Conservation (phyloP, 2,797 vertebrate species). For the Natrix natrix region DNA sequence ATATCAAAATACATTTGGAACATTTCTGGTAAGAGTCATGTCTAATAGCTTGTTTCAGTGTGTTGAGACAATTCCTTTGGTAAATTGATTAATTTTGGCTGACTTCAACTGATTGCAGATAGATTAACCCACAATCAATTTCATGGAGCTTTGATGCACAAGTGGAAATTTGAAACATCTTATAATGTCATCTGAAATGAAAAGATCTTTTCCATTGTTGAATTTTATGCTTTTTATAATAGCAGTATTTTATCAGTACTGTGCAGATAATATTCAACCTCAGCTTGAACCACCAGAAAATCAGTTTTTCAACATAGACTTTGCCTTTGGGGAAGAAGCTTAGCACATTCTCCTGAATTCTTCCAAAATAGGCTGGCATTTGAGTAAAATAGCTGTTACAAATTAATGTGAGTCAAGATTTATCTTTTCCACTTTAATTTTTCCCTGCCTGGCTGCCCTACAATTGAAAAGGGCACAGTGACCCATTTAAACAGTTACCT, state of each 20-base stretch:
- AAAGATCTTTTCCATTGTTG: background rate
- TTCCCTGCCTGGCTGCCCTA: background rate
- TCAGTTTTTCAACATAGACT: background rate
- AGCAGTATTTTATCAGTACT: background rate
- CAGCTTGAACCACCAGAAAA: background rate
- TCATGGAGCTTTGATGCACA: background rate
- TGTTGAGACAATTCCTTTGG: background rate
- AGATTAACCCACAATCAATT: background rate
- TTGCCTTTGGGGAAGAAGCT: background rate
- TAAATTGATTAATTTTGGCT: background rate
- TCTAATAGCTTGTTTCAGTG: background rate
- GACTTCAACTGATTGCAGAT: background rate
- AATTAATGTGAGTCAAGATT: background rate
- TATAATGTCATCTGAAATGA: background rate
- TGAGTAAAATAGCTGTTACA: background rate
- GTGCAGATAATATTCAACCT: background rate
- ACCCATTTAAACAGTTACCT: background rate
- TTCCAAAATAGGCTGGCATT: background rate
- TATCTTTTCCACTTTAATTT: background rate
- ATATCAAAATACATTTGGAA: background rate
- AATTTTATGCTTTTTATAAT: background rate
- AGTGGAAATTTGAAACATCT: background rate
- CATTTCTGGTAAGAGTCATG: background rate
- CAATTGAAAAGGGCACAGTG: background rate
- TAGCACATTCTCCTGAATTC: background rate